Evolutionary conservation across 1,140 invertebrate species (phyloP).

Genomic region (Cyrtorhinus lividipennis): DNA sequence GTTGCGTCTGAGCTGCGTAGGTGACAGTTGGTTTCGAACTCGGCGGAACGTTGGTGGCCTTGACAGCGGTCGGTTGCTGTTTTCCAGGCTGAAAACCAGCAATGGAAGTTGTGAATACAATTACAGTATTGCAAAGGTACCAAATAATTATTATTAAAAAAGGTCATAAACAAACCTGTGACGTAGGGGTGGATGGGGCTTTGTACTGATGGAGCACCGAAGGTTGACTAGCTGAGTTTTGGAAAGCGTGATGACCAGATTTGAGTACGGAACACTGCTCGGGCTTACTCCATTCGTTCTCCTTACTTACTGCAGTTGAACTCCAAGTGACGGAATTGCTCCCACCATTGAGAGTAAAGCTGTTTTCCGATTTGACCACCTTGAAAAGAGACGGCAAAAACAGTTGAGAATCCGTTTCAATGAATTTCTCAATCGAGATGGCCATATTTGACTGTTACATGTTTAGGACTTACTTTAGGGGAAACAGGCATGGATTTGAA

Average conservation of each 20-base stretch:
- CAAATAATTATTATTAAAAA: too few species aligned
- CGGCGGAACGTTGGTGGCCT: background rate
- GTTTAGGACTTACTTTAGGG: conserved; percentile 34
- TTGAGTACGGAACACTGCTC: conserved; percentile 11
- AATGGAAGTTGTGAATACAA: background rate
- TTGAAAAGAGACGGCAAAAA: background rate
- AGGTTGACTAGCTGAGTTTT: conserved; percentile 11
- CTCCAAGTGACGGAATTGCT: background rate
- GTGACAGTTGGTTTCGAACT: conserved; percentile 23
- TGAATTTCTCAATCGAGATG: too few species aligned
- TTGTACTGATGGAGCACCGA: conserved; percentile 18
- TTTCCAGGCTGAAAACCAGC: background rate
- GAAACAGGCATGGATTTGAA: conserved; percentile 71
- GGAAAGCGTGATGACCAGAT: conserved; percentile 8
- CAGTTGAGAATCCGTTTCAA: background rate
- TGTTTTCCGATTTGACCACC: conserved; percentile 17
- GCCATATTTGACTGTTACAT: background rate
- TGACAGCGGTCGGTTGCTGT: background rate
- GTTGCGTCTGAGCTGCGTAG: conserved; percentile 19
- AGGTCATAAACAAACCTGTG: too few species aligned
- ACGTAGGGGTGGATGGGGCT: conserved; percentile 13
- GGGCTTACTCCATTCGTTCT: conserved; percentile 14
- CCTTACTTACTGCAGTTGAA: background rate
- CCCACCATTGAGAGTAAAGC: conserved; percentile 4
- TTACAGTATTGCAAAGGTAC: too few species aligned